Percentiles rank a stretch among this genome's conserved stretches.
These are phyloP conservation scores for Kryptopterus vitreolus DNA, from an alignment of 2,797 vertebrate genomes.

Conservation along the genomic window DNA sequence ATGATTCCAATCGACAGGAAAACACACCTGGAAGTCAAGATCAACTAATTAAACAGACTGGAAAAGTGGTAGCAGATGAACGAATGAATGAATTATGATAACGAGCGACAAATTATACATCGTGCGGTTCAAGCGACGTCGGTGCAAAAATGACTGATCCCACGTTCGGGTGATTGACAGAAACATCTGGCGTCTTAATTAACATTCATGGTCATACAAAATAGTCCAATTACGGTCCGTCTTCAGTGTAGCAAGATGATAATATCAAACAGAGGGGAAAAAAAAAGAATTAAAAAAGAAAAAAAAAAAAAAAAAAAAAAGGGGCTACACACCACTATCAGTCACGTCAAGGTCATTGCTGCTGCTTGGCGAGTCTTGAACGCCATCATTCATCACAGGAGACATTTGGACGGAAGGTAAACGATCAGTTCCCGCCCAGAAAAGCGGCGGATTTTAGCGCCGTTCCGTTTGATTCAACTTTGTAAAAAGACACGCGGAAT, in stretches of 20 bases:
- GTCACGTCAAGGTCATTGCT: slow-evolving; percentile 44
- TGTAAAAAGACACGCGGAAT: neutral
- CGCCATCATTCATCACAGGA: slow-evolving; percentile 31
- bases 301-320: no score
- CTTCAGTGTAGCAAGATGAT: slow-evolving; percentile 41
- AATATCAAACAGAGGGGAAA: slow-evolving; percentile 30
- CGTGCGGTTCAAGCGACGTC: neutral
- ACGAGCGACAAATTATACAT: neutral
- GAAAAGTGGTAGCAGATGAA: no score
- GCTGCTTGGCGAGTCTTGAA: slow-evolving; percentile 37
- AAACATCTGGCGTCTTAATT: slow-evolving; percentile 35
- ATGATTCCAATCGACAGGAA: no score
- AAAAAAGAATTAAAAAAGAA: no score
- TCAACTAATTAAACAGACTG: no score
- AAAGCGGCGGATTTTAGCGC: neutral
- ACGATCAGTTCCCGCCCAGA: slow-evolving; percentile 18
- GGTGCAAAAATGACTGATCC: slow-evolving; percentile 27
- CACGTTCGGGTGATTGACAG: slow-evolving; percentile 26
- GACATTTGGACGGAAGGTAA: slow-evolving; percentile 36
- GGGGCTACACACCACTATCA: slow-evolving; percentile 14
- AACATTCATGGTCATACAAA: slow-evolving; percentile 45
- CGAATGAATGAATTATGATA: no score
- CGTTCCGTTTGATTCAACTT: neutral
- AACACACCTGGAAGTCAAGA: no score
- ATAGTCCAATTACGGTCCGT: slow-evolving; percentile 22